Evolutionary conservation across 2,888 invertebrate genomes (phyloP), one percentile per base, ranked within the genome.

Genomic region (Dendrolimus houi): DNA sequence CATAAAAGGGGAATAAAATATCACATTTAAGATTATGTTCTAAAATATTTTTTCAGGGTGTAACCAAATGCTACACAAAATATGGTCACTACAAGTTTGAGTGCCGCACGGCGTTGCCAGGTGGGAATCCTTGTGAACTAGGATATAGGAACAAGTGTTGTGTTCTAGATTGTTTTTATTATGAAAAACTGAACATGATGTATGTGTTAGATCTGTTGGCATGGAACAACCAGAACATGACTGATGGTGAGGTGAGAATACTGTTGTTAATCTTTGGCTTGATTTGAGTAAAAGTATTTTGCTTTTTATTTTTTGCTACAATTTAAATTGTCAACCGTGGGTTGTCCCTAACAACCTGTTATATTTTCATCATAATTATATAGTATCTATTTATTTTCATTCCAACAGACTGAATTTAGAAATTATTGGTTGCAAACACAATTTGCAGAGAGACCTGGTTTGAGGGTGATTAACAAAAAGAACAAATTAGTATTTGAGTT

Each of bases 111-210:
- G 79, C 85, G 6, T 86, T 97, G 58, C 97, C 97, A 0, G 96
- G 96, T 17, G 96, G 96, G 8, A 91, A 89, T 64, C 67, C 70
- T 0, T 52, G 56, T 47, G 65, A 74, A 9, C 53, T 65, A 2
- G 72, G 74, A 41, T 69, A 71, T 54, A 83, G 77, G 58, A 91
- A 58, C 14, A 64, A 85, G 55, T 92, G 92, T 64, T 94, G 95
- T 54, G 92, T 98, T 53, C 77, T 99, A 12, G 99, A 99, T 79
- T 96, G 98, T 73, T 93, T 99, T 62, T 96, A 93, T 85, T 86
- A 92, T 59, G 91, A 92, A 57, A 72, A 81, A 0, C 78, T 83
- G 8, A 92, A 93, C 57, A 93, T 92, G 6, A 94, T 95, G 80
- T 97, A 94, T 82, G 92, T 97, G 1, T 80, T 99, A 57, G 99